A percentile compares a stretch with the other conserved stretches of the same genome.
These are phyloP conservation scores for Lithosia quadra DNA, from an alignment of 2,888 invertebrate genomes.

Conservation along the genomic window DNA sequence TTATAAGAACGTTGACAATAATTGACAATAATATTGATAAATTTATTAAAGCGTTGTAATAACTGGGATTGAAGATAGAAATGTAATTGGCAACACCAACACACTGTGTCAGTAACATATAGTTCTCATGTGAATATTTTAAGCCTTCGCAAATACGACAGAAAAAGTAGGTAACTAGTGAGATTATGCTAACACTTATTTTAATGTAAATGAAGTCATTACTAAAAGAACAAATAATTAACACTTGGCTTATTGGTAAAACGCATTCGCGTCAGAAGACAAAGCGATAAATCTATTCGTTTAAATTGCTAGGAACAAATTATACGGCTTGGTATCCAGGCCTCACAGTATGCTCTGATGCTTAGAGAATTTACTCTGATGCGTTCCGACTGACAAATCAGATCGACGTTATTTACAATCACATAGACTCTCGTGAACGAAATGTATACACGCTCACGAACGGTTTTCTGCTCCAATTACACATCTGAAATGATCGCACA, in stretches of 20 bases:
- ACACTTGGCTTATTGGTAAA: slow-evolving; percentile 42
- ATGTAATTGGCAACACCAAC: slow-evolving; percentile 5
- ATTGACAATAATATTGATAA: slow-evolving; percentile 40
- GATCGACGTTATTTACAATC: slow-evolving; percentile 66
- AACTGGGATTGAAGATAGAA: slow-evolving; percentile 22
- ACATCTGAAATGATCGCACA: slow-evolving; percentile 75
- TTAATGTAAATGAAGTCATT: slow-evolving; percentile 36
- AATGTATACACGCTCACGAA: slow-evolving; percentile 70
- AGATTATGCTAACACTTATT: slow-evolving; percentile 32
- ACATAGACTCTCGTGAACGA: slow-evolving; percentile 75
- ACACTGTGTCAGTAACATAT: not conserved
- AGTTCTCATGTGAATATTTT: not conserved
- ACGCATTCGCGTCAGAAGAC: slow-evolving; percentile 52
- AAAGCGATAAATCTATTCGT: slow-evolving; percentile 59
- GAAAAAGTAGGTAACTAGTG: slow-evolving; percentile 4
- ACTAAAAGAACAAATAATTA: slow-evolving; percentile 30
- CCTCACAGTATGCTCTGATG: slow-evolving; percentile 72
- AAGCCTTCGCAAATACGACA: not conserved
- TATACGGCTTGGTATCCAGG: slow-evolving; percentile 65
- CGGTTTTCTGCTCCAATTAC: slow-evolving; percentile 81
- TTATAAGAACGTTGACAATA: slow-evolving; percentile 46
- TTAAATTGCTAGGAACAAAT: slow-evolving; percentile 68
- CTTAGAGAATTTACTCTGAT: slow-evolving; percentile 52
- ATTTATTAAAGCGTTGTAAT: slow-evolving; percentile 15
- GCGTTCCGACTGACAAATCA: slow-evolving; percentile 56